Conservation (phyloP, 1,140 invertebrate species). For the Homalodisca vitripennis region DNA sequence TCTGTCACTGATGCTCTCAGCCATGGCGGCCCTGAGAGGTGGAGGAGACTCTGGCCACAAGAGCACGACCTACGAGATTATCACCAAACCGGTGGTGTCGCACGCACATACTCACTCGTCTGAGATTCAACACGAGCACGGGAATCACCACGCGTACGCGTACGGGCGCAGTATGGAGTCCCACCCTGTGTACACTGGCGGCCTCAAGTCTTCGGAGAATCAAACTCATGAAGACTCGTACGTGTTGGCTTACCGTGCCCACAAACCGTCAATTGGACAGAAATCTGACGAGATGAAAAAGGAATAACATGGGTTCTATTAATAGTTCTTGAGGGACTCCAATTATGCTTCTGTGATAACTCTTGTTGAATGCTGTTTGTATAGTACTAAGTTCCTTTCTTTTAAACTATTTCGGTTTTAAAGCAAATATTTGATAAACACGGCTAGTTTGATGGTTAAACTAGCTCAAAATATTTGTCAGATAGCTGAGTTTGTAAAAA, state of each 20-base stretch:
- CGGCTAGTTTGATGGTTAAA: too few relatives aligned
- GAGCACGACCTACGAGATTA: slow-evolving; percentile 79
- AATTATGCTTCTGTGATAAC: too few relatives aligned
- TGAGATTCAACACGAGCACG: slow-evolving; percentile 51
- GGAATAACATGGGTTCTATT: too few relatives aligned
- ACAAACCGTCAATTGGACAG: neutral
- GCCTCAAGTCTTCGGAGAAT: too few relatives aligned
- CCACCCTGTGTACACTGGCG: slow-evolving; percentile 23
- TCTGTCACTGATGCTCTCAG: slow-evolving; percentile 74
- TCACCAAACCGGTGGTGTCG: slow-evolving; percentile 75
- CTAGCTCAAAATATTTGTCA: too few relatives aligned
- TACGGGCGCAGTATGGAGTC: slow-evolving; percentile 40
- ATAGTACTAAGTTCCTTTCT: too few relatives aligned
- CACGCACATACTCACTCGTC: slow-evolving; percentile 70
- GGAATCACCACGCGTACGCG: slow-evolving; percentile 30
- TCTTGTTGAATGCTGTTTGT: too few relatives aligned
- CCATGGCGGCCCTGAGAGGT: slow-evolving; percentile 72
- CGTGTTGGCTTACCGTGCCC: slow-evolving; percentile 2
- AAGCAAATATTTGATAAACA: too few relatives aligned
- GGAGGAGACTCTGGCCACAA: slow-evolving; percentile 55
- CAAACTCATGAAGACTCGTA: neutral
- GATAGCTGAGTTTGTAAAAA: too few relatives aligned
- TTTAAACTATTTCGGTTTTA: too few relatives aligned
- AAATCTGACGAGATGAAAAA: too few relatives aligned
- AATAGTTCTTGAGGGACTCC: too few relatives aligned